Evolutionary conservation across 1,140 invertebrate species (phyloP), one percentile per base, ranked within the genome.

Genomic region (Heliconius eleuchia): DNA sequence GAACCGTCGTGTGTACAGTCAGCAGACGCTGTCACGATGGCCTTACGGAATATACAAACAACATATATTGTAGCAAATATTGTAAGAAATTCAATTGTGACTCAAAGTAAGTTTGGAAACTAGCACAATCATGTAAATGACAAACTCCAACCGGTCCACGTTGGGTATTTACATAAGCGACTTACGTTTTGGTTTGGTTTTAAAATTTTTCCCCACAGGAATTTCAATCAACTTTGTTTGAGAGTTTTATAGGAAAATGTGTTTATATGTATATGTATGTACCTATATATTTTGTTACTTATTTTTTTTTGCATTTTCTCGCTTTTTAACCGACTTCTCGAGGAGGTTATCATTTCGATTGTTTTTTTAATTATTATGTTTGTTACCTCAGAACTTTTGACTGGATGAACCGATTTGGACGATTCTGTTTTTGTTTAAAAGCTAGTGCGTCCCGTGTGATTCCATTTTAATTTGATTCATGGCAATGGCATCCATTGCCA

Each of bases 121-220:
- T 30, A 66, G 11, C 23, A 66, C 23, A 66, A 66, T 66, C 57
- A 66, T 66, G 57, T 27, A 66, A 66, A 66, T 66, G 57, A 66
- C 57, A 27, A 66, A 66, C 57, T 27, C 57, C n/a, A 66, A 23
- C 57, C 57, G 57, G 23, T 27, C 23, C 57, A 66, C 57, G 23
- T 27, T 66, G 57, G n/a, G 13, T 66, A 27, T 66, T 66, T 30
- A 66, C 57, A 66, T 27, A 27, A 66, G 11, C 23, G 57, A 27
- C 23, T 66, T 66, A 66, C n/a, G 19, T 19, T 66, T 66, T 66
- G 55, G 57, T 66, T 66, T 30, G 23, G 27, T 27, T 27, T 66
- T 27, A 66, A 23, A 66, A 66, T 8, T 13, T 13, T 19, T 30
- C 5, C 2, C 60, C 23, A 13, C 0, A 66, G 23, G 3, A 66